A percentile compares a stretch with the other conserved stretches of the same genome.
These are phyloP conservation scores for Batillaria attramentaria DNA, from an alignment of 1,140 invertebrate species.

Conservation along the genomic window DNA sequence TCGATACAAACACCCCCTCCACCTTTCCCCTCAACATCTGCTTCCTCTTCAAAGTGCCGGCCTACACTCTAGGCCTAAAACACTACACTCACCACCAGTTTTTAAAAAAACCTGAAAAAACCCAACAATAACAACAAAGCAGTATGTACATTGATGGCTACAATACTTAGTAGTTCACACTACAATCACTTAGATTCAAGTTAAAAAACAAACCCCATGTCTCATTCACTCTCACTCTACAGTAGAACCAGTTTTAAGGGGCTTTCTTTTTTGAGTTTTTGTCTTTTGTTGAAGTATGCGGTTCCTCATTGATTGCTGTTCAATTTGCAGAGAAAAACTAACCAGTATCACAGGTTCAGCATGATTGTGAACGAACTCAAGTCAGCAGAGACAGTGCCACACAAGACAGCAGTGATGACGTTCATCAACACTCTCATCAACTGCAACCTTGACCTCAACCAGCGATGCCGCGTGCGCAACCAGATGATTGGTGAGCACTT, in stretches of 20 bases:
- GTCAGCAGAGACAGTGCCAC: constrained; percentile 83
- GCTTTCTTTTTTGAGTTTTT: background rate
- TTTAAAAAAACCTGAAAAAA: no score
- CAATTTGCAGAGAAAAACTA: constrained; percentile 59
- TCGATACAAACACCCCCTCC: no score
- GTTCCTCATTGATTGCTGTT: background rate
- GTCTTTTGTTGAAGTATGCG: background rate
- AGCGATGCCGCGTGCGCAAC: constrained; percentile 89
- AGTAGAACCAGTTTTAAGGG: background rate
- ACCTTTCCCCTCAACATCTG: no score
- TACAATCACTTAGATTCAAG: background rate
- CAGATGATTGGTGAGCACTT: constrained; percentile 90
- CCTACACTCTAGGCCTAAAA: no score
- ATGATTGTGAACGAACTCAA: constrained; percentile 90
- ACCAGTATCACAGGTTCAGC: constrained; percentile 80
- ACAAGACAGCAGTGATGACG: constrained; percentile 90
- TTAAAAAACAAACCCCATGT: background rate
- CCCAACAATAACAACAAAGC: no score
- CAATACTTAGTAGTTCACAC: no score
- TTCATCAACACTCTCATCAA: constrained; percentile 97
- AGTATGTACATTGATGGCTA: no score
- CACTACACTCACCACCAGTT: no score
- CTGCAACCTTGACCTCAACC: constrained; percentile 85
- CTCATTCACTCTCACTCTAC: background rate
- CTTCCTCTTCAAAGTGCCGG: no score